Base-by-base conservation (phyloP, 1,140 invertebrate genomes). In the Brachionus asplanchnoidis region DNA sequence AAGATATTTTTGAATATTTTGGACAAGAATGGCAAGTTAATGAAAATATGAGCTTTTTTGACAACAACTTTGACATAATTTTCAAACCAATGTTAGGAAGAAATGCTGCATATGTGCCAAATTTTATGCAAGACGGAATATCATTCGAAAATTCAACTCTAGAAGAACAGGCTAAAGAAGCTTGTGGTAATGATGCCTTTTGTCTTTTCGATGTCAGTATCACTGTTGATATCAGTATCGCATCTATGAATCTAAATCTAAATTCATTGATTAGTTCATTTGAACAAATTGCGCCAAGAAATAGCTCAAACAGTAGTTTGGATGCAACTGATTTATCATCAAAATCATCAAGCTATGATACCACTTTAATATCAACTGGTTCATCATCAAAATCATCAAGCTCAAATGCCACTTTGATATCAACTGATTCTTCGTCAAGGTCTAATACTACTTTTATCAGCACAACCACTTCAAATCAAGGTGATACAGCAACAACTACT, bases 1-100 rank as follows among this genome's bases (percentile, higher is more conserved):
- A 85, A 32, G 79, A 86, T 46, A 85, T 87, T 23, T 87, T 85
- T 83, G 8, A 85, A 26, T 0, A 86, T 0, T 86, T 86, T 56
- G 86, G 86, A 20, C 66, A 85, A 32, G 84, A 66, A 53, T 86
- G 86, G 20, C 26, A 23, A 11, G 66, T 70, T 1, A 66, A 20
- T 32, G 28, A 66, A 7, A 23, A 36, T 36, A n/a, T 14, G 28
- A 70, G n/a, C 32, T 9, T 36, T n/a, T 28, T 70, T 14, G 36
- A 17, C 14, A 26, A 70, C 28, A 40, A 36, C 7, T 36, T 36
- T n/a, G 12, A 40, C 28, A 14, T 12, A n/a, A 14, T 70, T n/a
- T n/a, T n/a, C n/a, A n/a, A n/a, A n/a, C n/a, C n/a, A n/a, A n/a
- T n/a, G n/a, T n/a, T 11, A 26, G 7, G 4, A 36, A 32, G 26